Conservation (phyloP, 64 coral and sea anemone species). For the Trachythela sp. region DNA sequence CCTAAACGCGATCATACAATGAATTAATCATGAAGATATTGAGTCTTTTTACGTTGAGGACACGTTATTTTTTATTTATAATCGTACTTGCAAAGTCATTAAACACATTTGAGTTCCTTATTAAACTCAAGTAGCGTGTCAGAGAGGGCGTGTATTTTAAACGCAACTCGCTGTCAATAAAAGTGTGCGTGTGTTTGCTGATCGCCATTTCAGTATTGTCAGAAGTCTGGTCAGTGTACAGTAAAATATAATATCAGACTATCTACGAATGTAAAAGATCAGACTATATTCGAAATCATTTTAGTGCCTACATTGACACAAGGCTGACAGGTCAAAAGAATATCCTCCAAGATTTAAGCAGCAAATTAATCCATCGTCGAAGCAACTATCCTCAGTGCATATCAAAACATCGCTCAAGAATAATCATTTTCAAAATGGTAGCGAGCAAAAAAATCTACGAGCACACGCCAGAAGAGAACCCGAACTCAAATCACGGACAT, state of each 20-base stretch:
- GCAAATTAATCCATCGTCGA: too few species aligned
- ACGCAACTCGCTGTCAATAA: not conserved
- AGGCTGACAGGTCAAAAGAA: not conserved
- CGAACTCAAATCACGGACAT: slow-evolving; percentile 57
- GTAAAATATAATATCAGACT: too few species aligned
- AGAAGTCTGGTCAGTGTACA: not conserved
- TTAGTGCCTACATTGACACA: too few species aligned
- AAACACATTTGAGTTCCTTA: not conserved
- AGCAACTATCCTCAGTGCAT: too few species aligned
- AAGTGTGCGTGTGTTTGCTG: not conserved
- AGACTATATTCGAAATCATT: too few species aligned
- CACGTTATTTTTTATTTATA: not conserved
- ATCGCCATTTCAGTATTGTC: not conserved
- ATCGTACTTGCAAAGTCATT: not conserved
- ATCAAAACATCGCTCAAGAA: too few species aligned
- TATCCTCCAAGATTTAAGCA: too few species aligned
- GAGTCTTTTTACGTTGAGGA: not conserved
- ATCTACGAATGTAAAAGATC: too few species aligned
- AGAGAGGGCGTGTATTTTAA: not conserved
- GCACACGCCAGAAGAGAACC: not conserved
- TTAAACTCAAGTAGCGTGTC: not conserved
- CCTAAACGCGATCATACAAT: not conserved
- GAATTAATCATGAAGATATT: not conserved
- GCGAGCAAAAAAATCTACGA: not conserved
- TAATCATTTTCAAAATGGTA: not conserved